phyloP scores from a whole-genome alignment of 1,140 invertebrate genomes.

The Sarcophaga peregrina region DNA sequence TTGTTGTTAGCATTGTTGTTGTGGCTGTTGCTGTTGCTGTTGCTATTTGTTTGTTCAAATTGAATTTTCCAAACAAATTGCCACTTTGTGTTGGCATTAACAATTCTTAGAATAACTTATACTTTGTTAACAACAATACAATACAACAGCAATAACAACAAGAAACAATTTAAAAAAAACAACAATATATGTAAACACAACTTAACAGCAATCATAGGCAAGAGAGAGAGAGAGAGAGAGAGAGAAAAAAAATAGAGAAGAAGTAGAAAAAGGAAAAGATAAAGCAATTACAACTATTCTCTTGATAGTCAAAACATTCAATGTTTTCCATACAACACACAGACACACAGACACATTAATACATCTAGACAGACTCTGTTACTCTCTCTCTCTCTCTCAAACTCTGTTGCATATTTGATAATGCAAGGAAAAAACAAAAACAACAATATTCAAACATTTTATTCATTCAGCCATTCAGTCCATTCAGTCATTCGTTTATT shows the following conservation, averaged over 20 bases:
- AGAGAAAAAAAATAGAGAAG: too few species aligned
- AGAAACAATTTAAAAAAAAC: not conserved
- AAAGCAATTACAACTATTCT: constrained; percentile 40
- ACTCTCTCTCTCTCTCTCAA: too few species aligned
- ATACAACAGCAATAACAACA: not conserved
- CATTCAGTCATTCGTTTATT: not conserved
- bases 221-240: too few species aligned
- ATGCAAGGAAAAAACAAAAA: not conserved
- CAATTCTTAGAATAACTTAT: constrained; percentile 31
- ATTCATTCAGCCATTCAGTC: not conserved
- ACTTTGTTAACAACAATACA: constrained; percentile 20
- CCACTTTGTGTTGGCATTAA: constrained; percentile 40
- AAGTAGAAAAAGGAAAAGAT: not conserved
- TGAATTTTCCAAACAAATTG: constrained; percentile 41
- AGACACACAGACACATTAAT: not conserved
- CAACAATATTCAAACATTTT: constrained; percentile 10
- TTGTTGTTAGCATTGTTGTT: not conserved
- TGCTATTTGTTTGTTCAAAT: constrained; percentile 23
- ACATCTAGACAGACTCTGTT: not conserved
- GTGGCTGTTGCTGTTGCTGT: not conserved
- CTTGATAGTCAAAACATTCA: constrained; percentile 28
- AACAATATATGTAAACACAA: not conserved
- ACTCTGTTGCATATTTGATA: too few species aligned
- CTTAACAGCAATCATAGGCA: not conserved
- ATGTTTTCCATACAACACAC: not conserved